Conservation (phyloP, 53 echinoderm and acorn worm species). For the Holothuria leucospilota region DNA sequence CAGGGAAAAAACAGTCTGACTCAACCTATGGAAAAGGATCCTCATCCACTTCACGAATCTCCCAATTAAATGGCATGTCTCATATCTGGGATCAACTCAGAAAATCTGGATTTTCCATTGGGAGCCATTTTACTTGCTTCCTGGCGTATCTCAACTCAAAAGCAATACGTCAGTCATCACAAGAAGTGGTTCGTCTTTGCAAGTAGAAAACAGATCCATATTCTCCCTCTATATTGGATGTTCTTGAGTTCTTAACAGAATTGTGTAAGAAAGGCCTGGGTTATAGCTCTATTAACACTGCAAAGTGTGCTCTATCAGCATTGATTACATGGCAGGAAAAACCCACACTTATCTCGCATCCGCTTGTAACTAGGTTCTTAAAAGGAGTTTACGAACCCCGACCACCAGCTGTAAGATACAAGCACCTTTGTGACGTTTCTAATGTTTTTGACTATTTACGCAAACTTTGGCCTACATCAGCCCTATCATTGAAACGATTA, state of each 20-base stretch:
- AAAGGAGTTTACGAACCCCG: background rate
- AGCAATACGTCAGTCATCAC: too few species aligned
- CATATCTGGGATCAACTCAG: conserved; percentile 21
- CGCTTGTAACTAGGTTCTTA: conserved; percentile 2
- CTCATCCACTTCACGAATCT: too few species aligned
- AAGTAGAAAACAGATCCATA: too few species aligned
- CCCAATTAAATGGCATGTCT: conserved; percentile 5
- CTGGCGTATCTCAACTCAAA: too few species aligned
- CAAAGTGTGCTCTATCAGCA: too few species aligned
- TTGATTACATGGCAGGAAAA: background rate
- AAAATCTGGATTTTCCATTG: background rate
- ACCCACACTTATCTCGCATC: background rate
- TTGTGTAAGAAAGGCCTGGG: too few species aligned
- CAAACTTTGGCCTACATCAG: too few species aligned
- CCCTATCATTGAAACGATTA: background rate
- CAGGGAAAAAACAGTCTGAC: background rate
- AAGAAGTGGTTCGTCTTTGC: too few species aligned
- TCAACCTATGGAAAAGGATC: background rate
- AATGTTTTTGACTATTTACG: background rate
- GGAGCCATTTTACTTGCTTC: conserved; percentile 50
- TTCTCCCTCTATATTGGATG: too few species aligned
- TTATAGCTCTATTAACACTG: conserved; percentile 46
- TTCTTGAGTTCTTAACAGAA: conserved; percentile 53
- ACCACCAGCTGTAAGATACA: conserved; percentile 1
- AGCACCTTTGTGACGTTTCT: background rate